Evolutionary conservation across 2,888 invertebrate genomes (phyloP), one percentile per base, ranked within the genome.

Genomic region (Trissolcus brochymenae): DNA sequence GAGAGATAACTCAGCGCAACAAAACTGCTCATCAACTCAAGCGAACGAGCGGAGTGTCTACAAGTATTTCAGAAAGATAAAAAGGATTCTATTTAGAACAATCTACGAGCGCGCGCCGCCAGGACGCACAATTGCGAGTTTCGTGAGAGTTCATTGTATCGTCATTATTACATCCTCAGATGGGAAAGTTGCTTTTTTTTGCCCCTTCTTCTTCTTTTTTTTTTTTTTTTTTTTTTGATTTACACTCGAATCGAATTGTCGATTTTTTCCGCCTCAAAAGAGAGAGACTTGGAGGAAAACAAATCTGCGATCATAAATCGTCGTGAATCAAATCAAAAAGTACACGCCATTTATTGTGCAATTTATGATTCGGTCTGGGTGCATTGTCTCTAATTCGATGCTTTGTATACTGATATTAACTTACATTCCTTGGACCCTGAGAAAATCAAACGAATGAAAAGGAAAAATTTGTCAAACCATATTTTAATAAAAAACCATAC

Each of bases 11-110:
- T 72, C 41, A 17, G 54, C 53, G 25, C 49, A 71, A 64, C 71
- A 72, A 59, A 64, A 64, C 71, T 64, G 29, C 64, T 64, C 71
- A 64, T 72, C 71, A 64, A 72, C 71, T 72, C 54, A 21, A 51
- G 56, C 14, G 46, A 57, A 59, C 64, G 40, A 72, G 64, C 35
- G 35, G 46, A 62, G 59, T 25, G 54, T 72, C 64, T 54, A 49
- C 57, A 54, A 64, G 64, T 72, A 64, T 64, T 64, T 72, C 53
- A 29, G 65, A 53, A 72, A 72, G 57, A 72, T 72, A 65, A 35
- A 35, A 64, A 72, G 54, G 54, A 72, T n/a, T 59, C 59, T 25
- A 65, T 65, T 65, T 62, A 51, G 64, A 56, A 41, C 49, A 51
- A 62, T 49, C 50, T 60, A 19, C 50, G 11, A 60, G 29, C 46